Evolutionary conservation across 2,113 vertebrate species (phyloP).

Genomic region (Genyomyrus donnyi): DNA sequence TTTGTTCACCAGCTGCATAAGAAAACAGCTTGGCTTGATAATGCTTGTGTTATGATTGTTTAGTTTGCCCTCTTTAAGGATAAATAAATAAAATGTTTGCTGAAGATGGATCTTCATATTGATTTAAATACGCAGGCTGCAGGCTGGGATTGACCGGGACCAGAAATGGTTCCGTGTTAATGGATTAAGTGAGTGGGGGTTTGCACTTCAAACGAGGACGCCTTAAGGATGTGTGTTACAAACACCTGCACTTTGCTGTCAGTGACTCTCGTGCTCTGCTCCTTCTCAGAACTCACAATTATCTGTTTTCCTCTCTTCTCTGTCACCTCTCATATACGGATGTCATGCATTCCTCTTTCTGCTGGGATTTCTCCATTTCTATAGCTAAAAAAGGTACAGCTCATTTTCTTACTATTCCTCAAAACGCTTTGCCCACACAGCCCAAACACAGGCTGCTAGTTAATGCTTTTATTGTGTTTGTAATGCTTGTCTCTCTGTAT

Average conservation of each 20-base stretch:
- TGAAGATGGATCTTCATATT: constrained; percentile 21
- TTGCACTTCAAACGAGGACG: neutral
- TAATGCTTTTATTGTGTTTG: constrained; percentile 23
- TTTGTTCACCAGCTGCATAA: neutral
- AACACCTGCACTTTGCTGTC: constrained; percentile 5
- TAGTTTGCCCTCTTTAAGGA: constrained; percentile 6
- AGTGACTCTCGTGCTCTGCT: neutral
- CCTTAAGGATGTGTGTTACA: neutral
- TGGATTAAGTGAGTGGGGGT: neutral
- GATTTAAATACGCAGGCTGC: neutral
- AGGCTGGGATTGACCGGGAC: neutral
- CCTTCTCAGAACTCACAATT: constrained; percentile 34
- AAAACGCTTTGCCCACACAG: constrained; percentile 42
- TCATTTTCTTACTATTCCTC: constrained; percentile 46
- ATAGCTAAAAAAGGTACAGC: constrained; percentile 97
- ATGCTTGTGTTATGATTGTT: neutral
- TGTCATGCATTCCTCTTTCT: constrained; percentile 50
- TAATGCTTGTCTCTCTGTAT: constrained; percentile 43
- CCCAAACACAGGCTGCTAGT: constrained; percentile 41
- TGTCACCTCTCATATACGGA: constrained; percentile 52
- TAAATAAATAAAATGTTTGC: constrained; percentile 18
- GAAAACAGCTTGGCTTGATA: neutral
- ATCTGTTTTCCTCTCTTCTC: constrained; percentile 45
- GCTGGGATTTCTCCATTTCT: constrained; percentile 59
- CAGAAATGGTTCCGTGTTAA: neutral